Evolutionary conservation across 2,113 vertebrate genomes (phyloP), one percentile per base, ranked within the genome.

Genomic region (Thomomys bottae): DNA sequence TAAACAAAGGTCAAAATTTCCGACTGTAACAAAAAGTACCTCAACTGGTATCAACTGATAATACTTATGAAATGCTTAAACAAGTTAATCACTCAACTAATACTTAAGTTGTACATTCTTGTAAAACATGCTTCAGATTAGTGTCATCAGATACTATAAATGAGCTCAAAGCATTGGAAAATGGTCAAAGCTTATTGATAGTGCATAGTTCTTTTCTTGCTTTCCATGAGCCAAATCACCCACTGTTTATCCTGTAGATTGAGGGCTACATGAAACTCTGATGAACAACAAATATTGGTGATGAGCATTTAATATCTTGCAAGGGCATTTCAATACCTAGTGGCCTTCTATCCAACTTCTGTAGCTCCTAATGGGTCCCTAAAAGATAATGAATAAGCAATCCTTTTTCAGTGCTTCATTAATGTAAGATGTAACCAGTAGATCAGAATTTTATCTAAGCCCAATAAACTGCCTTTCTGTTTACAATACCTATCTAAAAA

Each of bases 381-480:
- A 66, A 28, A 90, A 89, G 88, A 84, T 30, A 84, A 87, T 2
- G 8, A 11, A 45, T 66, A 30, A 32, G 38, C n/a, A 49, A 42
- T 49, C n/a, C 34, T 57, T 15, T 54, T 54, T 54, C n/a, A 26
- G 11, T 59, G 18, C 17, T 61, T 61, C 24, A 24, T 61, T 24
- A 61, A 61, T 6, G 23, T 61, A 61, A 26, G 59, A 61, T 61
- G 59, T 61, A 61, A 61, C 59, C 59, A 61, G 24, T 26, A 61
- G 24, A 4, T 61, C 21, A 61, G 59, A 84, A 87, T 71, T 87
- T 49, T 77, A 76, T 34, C 61, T 76, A 84, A 24, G 63, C 66
- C 64, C 77, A 54, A 66, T 71, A 30, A 76, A 8, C 40, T 73
- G 40, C 63, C 89, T 70, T 90, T 92, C 71, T 73, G 49, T 63